Conservation (phyloP, 2,797 vertebrate genomes). For the Malurus splendens region DNA sequence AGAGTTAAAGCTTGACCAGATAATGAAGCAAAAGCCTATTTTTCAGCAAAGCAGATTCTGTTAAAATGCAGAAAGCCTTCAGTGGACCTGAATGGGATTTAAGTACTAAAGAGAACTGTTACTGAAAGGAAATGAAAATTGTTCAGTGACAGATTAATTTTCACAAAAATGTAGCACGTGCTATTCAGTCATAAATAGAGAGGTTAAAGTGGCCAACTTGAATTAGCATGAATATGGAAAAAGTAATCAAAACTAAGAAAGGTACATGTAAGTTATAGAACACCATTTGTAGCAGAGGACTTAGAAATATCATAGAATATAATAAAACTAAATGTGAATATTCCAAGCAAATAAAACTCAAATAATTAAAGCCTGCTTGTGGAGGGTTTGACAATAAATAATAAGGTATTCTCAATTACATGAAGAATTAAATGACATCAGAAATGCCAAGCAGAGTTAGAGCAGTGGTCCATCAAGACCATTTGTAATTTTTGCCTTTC, state of each 20-base stretch:
- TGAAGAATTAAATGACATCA: background rate
- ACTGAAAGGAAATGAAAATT: background rate
- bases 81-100: slow-evolving; percentile 12
- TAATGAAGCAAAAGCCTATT: slow-evolving; percentile 31
- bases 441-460: background rate
- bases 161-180: background rate
- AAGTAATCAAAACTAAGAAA: slow-evolving; percentile 25
- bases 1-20: slow-evolving; percentile 30
- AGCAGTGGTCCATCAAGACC: background rate
- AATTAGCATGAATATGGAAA: slow-evolving; percentile 6
- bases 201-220: background rate
- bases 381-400: background rate
- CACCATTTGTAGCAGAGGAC: background rate
- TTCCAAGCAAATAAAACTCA: slow-evolving; percentile 21
- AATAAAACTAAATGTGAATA: background rate
- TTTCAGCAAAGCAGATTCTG: slow-evolving; percentile 48
- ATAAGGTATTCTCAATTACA: slow-evolving; percentile 20
- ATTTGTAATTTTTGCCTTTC: background rate
- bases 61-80: slow-evolving; percentile 23
- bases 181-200: slow-evolving; percentile 27
- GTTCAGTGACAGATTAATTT: slow-evolving; percentile 40
- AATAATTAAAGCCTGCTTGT: slow-evolving; percentile 9
- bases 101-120: slow-evolving; percentile 21
- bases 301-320: background rate
- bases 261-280: background rate